Percentiles rank a stretch among this genome's conserved stretches.
phyloP scores from a whole-genome alignment of 2,797 vertebrate genomes.

The Pantherophis vulpinus region DNA sequence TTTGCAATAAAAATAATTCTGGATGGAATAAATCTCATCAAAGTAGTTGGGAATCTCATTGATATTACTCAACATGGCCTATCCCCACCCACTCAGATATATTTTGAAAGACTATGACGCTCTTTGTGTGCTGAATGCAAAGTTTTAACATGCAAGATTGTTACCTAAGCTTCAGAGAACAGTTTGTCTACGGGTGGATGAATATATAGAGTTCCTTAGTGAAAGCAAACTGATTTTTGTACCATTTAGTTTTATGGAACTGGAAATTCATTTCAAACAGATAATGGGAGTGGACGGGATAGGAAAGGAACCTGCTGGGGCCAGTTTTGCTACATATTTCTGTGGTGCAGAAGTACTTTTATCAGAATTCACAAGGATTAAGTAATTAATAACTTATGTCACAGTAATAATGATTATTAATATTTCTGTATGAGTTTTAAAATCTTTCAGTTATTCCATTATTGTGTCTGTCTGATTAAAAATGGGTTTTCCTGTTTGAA shows the following conservation, averaged over 20 bases:
- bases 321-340: not conserved
- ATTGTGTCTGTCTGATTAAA: not conserved
- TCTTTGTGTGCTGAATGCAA: conserved; percentile 57
- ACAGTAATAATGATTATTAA: not conserved
- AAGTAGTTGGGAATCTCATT: conserved; percentile 21
- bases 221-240: conserved; percentile 43
- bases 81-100: conserved; percentile 56
- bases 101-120: conserved; percentile 62
- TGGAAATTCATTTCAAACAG: not conserved
- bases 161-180: conserved; percentile 60
- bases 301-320: not conserved
- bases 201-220: conserved; percentile 44
- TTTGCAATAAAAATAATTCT: not conserved
- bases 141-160: conserved; percentile 57
- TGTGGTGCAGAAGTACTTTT: not conserved
- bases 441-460: not conserved
- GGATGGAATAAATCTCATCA: conserved; percentile 10
- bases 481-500: conserved; percentile 9
- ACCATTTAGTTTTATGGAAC: conserved; percentile 13
- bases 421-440: conserved; percentile 16
- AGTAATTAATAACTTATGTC: not conserved
- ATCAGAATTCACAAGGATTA: no score
- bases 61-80: conserved; percentile 30
- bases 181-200: conserved; percentile 53
- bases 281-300: not conserved